These are phyloP conservation scores for Phylloscopus trochilus DNA, from an alignment of 2,113 vertebrate genomes.

Conservation along the genomic window DNA sequence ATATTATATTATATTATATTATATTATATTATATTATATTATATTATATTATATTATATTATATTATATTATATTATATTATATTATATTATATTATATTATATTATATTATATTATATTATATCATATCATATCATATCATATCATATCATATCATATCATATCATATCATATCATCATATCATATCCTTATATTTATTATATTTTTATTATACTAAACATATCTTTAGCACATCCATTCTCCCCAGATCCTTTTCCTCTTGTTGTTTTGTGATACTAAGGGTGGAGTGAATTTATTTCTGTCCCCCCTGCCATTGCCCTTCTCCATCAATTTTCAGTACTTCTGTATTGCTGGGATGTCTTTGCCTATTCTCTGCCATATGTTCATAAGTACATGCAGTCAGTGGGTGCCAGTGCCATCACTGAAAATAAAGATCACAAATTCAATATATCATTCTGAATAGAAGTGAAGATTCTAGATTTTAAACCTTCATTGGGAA, in stretches of 20 bases:
- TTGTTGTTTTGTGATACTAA: neutral
- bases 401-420: neutral
- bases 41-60: too few relatives aligned
- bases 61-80: too few relatives aligned
- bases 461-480: neutral
- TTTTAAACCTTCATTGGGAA: neutral
- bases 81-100: too few relatives aligned
- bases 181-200: too few relatives aligned
- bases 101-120: too few relatives aligned
- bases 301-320: neutral
- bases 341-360: neutral
- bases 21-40: too few relatives aligned
- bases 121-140: too few relatives aligned
- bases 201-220: too few relatives aligned
- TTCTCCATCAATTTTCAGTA: neutral
- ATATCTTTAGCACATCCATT: neutral
- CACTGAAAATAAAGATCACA: neutral
- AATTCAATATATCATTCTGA: neutral
- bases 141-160: too few relatives aligned
- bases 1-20: too few relatives aligned
- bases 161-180: too few relatives aligned
- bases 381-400: neutral
- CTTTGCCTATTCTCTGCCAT: neutral
- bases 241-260: neutral
- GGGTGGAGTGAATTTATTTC: neutral